A percentile compares a stretch with the other conserved stretches of the same genome.
These are phyloP conservation scores for Pandion haliaetus DNA, from an alignment of 2,113 vertebrate species.

Conservation along the genomic window DNA sequence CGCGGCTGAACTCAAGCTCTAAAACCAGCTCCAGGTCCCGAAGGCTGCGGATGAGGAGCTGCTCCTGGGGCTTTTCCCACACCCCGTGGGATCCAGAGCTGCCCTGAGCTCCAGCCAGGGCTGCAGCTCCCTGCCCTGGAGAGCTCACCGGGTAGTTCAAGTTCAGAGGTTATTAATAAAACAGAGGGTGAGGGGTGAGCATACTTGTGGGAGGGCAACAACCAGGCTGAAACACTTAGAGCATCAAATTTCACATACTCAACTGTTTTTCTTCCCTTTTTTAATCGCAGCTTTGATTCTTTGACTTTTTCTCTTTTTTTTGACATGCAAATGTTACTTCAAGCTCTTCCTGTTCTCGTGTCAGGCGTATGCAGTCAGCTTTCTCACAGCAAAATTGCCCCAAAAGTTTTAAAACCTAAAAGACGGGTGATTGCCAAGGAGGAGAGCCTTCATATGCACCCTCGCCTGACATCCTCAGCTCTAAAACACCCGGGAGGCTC, in stretches of 20 bases:
- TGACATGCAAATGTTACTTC: neutral
- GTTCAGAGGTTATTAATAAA: neutral
- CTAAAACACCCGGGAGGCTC: neutral
- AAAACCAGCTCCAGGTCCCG: neutral
- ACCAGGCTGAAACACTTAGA: neutral
- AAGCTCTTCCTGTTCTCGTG: neutral
- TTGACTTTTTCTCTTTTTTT: neutral
- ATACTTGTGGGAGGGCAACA: neutral
- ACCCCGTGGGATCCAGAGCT: neutral
- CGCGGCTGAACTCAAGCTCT: neutral
- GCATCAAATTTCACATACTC: neutral
- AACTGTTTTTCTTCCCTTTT: neutral
- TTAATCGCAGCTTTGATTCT: neutral
- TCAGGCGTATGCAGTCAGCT: neutral
- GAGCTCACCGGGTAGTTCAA: neutral
- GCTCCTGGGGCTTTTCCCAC: neutral
- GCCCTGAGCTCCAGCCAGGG: rapidly evolving
- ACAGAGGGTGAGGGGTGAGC: neutral
- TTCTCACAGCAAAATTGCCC: neutral
- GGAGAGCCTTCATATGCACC: neutral
- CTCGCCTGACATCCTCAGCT: neutral
- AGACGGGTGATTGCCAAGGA: neutral
- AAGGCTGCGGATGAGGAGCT: rapidly evolving
- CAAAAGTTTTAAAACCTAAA: neutral
- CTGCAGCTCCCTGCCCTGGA: neutral